Evolutionary conservation across 2,888 invertebrate genomes (phyloP).

Genomic region (Formica aserva): DNA sequence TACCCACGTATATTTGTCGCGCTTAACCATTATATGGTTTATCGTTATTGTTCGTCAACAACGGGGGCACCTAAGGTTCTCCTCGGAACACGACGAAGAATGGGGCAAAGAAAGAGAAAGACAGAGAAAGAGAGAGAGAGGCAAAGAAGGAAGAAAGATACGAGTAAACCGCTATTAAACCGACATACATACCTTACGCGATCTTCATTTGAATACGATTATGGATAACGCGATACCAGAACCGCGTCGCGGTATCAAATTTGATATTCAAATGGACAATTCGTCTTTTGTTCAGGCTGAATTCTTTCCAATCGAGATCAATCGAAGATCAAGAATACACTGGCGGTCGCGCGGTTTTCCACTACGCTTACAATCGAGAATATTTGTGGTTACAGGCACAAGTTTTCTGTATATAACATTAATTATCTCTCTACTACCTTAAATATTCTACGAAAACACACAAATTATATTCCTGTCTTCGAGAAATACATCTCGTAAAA

Average conservation of each 20-base stretch:
- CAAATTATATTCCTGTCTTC: slow-evolving; percentile 23
- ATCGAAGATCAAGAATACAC: slow-evolving; percentile 58
- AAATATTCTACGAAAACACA: background rate
- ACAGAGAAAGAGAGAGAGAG: slow-evolving; percentile 33
- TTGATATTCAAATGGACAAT: slow-evolving; percentile 85
- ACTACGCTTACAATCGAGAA: background rate
- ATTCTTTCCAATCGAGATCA: slow-evolving; percentile 78
- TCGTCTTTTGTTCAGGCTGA: slow-evolving; percentile 81
- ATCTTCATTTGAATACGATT: slow-evolving; percentile 86
- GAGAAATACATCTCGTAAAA: slow-evolving; percentile 39
- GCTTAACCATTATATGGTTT: slow-evolving; percentile 83
- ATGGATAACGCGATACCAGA: slow-evolving; percentile 83
- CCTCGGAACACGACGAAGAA: slow-evolving; percentile 30
- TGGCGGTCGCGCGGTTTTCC: background rate
- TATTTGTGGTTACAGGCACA: background rate
- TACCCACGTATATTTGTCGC: slow-evolving; percentile 82
- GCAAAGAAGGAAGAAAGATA: slow-evolving; percentile 60
- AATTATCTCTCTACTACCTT: slow-evolving; percentile 18
- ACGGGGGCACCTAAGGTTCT: slow-evolving; percentile 54
- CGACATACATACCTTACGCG: slow-evolving; percentile 81
- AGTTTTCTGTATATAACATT: background rate
- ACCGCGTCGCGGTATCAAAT: slow-evolving; percentile 80
- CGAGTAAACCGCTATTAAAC: slow-evolving; percentile 81
- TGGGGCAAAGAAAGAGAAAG: slow-evolving; percentile 25
- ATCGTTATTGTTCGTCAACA: slow-evolving; percentile 83